These are phyloP conservation scores for Zosterops hypoxanthus DNA, from an alignment of 2,113 vertebrate species.

Conservation along the genomic window DNA sequence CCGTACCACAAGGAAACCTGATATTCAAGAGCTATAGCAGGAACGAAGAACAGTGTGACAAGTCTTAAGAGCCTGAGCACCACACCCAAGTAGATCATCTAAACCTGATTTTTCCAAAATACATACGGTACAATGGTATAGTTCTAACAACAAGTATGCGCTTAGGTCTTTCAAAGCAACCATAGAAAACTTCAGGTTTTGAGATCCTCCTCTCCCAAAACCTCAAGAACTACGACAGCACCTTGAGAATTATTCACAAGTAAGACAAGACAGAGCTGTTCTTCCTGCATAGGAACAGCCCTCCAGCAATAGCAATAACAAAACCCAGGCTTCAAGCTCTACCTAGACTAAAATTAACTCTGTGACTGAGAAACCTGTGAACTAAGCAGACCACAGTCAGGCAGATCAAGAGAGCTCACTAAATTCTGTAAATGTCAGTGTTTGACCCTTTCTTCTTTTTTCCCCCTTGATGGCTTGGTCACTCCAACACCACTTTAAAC, in stretches of 20 bases:
- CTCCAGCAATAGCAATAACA: neutral
- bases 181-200: neutral
- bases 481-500: neutral
- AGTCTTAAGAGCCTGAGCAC: neutral
- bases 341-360: neutral
- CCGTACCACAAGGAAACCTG: neutral
- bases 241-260: neutral
- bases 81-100: neutral
- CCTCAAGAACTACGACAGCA: neutral
- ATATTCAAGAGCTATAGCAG: neutral
- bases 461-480: neutral
- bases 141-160: neutral
- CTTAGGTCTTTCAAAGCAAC: neutral
- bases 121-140: neutral
- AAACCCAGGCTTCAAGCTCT: neutral
- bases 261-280: neutral
- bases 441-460: neutral
- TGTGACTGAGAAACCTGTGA: neutral
- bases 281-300: neutral
- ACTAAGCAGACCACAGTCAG: neutral
- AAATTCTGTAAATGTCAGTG: neutral
- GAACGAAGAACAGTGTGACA: slow-evolving; percentile 14
- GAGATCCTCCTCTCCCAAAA: neutral
- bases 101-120: neutral
- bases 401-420: neutral